Base-by-base conservation (phyloP, 53 echinoderm and acorn worm species). In the Temnopleurus reevesii region DNA sequence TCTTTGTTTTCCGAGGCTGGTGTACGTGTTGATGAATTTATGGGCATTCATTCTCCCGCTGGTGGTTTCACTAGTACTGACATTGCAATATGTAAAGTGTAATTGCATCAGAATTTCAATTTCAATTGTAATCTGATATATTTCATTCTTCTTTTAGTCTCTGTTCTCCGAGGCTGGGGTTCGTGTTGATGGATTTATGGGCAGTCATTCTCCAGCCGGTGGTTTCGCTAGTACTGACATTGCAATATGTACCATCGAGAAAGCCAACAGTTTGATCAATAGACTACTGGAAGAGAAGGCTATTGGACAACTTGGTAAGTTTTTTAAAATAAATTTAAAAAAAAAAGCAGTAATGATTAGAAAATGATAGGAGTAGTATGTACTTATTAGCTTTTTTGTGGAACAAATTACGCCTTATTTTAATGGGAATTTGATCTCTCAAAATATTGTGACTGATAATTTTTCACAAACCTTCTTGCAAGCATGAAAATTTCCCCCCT, bases 221-320 rank as follows among this genome's bases (percentile, higher is more conserved):
- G 99, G 99, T 19, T 89, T 99, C 28, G 51, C 90, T 49, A 59
- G 92, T 8, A 83, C 95, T 0, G 99, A 99, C 76, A 86, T 99
- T 5, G 99, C 99, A 21, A 77, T 99, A 12, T 99, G 95, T 76
- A 99, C 99, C 51, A 99, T 99, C 27, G 99, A 99, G 90, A 99
- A 95, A 81, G 99, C 99, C 34, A 99, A 99, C 86, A 90, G 99
- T 86, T 91, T 98, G 59, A 85, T 98, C 45, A 99, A 96, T 47
- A 89, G 99, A 90, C 77, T 99, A 45, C 92, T 99, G 15, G 99
- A 96, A 55, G 99, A 99, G 76, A 93, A 94, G 46, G 91, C 90
- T 31, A 84, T 99, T 18, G 93, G 94, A 31, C 93, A 99, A 77
- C 86, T 99, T 0, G 96, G 98, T 97, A 91, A 90, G 79, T 49